These are phyloP conservation scores for Punctoribates punctum DNA, from an alignment of 2,888 invertebrate species.

Conservation along the genomic window DNA sequence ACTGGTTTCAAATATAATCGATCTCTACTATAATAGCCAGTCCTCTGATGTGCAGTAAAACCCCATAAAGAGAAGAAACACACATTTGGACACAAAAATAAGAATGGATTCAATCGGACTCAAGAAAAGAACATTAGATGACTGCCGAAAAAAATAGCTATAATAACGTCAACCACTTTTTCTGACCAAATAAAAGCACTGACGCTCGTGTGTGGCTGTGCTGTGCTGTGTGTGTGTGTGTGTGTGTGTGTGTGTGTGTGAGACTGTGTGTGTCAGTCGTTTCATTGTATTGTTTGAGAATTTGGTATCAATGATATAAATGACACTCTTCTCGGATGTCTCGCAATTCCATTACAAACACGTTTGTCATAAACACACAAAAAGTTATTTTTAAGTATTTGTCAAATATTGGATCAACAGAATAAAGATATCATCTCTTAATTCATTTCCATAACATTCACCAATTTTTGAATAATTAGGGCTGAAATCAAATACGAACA, in stretches of 20 bases:
- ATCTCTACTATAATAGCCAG: background rate
- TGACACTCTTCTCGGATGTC: background rate
- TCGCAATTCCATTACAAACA: background rate
- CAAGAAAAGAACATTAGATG: too few relatives aligned
- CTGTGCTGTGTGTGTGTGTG: too few relatives aligned
- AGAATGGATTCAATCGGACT: background rate
- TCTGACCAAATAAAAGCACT: background rate
- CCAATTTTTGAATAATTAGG: too few relatives aligned
- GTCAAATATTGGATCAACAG: background rate
- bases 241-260: too few relatives aligned
- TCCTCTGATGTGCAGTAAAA: background rate
- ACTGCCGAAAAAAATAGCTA: too few relatives aligned
- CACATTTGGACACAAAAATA: background rate
- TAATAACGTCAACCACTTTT: background rate
- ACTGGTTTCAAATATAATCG: background rate
- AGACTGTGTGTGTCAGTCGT: background rate
- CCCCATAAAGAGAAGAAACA: background rate
- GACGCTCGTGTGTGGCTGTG: too few relatives aligned
- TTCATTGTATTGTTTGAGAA: slow-evolving; percentile 4
- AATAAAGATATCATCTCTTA: too few relatives aligned
- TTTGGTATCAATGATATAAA: background rate
- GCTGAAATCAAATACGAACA: too few relatives aligned
- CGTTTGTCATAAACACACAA: background rate
- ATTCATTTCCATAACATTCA: too few relatives aligned
- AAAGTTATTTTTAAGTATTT: background rate